Conservation (phyloP, 2,113 vertebrate species). For the Calidris pygmaea region DNA sequence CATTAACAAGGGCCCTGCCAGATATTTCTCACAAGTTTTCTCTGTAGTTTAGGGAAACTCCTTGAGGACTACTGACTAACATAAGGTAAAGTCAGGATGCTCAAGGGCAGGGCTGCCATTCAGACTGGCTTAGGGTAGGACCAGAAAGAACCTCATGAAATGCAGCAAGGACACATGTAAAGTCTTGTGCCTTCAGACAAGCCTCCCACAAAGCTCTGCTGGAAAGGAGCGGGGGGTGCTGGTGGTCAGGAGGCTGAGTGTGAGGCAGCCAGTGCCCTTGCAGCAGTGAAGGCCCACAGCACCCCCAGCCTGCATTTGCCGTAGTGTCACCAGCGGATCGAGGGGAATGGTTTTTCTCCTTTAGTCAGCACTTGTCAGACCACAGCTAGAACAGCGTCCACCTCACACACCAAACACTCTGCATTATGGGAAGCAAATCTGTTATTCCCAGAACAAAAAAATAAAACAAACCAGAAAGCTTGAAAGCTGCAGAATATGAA, state of each 20-base stretch:
- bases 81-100: not conserved
- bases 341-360: not conserved
- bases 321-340: rapidly evolving
- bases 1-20: not conserved
- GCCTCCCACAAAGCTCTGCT: not conserved
- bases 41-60: not conserved
- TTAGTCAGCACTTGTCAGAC: not conserved
- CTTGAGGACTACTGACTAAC: not conserved
- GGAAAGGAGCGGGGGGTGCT: not conserved
- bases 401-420: not conserved
- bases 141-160: not conserved
- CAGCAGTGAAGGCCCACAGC: not conserved
- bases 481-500: constrained; percentile 31
- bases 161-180: not conserved
- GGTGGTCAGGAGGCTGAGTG: rapidly evolving
- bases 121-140: not conserved
- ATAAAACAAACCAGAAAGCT: not conserved
- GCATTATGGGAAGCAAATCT: not conserved
- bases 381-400: not conserved
- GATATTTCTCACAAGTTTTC: not conserved
- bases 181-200: not conserved
- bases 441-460: not conserved
- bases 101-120: not conserved
- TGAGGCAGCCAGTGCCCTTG: not conserved
- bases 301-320: rapidly evolving